Conservation (phyloP, 2,888 invertebrate genomes). For the Allolobophora icterica region DNA sequence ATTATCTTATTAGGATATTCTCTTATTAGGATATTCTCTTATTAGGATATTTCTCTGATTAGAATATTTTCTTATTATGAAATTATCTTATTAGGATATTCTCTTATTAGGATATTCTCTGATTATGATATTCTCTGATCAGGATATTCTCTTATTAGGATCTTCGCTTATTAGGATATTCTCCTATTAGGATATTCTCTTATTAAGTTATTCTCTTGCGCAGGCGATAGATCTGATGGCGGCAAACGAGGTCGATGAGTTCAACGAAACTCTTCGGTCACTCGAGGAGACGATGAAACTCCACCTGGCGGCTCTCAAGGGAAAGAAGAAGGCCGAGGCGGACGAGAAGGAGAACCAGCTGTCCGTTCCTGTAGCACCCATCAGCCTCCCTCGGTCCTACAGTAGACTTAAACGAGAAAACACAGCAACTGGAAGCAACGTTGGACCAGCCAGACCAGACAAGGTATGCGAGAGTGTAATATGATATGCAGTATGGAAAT, state of each 20-base stretch:
- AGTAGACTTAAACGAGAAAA: neutral
- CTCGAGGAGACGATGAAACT: constrained; percentile 31
- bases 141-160: too few species aligned
- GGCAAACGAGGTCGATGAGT: neutral
- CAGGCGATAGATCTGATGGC: neutral
- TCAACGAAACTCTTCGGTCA: constrained; percentile 20
- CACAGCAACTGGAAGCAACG: neutral
- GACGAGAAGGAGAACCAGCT: neutral
- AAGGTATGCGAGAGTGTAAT: neutral
- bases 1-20: neutral
- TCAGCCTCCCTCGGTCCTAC: neutral
- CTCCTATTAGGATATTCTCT: too few species aligned
- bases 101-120: neutral
- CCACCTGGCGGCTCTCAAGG: neutral
- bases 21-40: neutral
- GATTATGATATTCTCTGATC: neutral
- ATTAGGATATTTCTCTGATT: too few species aligned
- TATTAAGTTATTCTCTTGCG: neutral
- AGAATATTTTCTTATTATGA: too few species aligned
- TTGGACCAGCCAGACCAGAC: neutral
- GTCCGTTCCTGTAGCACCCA: neutral
- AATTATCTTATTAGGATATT: neutral
- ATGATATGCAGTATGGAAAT: too few species aligned
- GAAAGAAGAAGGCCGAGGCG: neutral
- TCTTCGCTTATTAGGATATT: neutral